Conservation (phyloP, 2,888 invertebrate genomes). For the Andrena fulva region DNA sequence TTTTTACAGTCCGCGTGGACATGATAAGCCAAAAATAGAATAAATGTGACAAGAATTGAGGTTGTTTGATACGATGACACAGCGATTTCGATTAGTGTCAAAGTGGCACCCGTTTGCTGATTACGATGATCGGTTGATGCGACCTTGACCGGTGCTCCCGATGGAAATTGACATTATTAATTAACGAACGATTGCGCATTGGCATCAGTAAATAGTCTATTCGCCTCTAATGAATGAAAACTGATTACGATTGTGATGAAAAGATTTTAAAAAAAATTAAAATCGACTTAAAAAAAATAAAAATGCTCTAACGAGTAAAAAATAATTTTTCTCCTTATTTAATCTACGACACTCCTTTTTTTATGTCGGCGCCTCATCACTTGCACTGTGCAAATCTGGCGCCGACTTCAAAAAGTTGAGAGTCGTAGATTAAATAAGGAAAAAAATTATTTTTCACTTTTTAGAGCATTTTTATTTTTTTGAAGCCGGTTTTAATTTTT, state of each 20-base stretch:
- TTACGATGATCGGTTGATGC: conserved; percentile 18
- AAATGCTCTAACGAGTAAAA: no score
- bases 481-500: no score
- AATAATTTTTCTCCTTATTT: no score
- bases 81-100: neutral
- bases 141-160: conserved; percentile 9
- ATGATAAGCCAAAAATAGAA: neutral
- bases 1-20: neutral
- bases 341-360: no score
- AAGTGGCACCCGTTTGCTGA: neutral
- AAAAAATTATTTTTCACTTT: no score
- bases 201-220: conserved; percentile 25
- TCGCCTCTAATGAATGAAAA: conserved; percentile 21
- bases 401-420: no score
- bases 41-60: neutral
- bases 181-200: conserved; percentile 13
- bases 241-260: neutral
- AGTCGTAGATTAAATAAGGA: no score
- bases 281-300: no score
- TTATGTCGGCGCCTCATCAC: no score
- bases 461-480: no score
- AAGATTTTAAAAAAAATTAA: neutral
- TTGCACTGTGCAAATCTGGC: no score
- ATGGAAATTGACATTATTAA: conserved; percentile 21
- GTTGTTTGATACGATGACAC: neutral